Conservation (phyloP, 1,140 invertebrate species). For the Galleria mellonella region DNA sequence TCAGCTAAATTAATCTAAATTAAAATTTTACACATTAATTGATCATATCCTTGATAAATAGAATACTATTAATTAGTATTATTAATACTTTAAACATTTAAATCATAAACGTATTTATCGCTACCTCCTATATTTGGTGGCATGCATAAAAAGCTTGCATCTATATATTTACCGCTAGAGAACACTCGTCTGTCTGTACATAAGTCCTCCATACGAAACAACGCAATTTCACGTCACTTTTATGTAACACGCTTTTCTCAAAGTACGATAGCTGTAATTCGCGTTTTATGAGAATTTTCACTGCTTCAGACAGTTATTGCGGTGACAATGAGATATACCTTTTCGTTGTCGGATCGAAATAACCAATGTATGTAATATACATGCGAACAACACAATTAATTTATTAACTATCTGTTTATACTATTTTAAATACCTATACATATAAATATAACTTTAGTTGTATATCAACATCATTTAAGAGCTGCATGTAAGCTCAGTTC, state of each 20-base stretch:
- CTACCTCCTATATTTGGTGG: neutral
- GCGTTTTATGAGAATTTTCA: conserved; percentile 21
- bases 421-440: too few relatives aligned
- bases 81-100: too few relatives aligned
- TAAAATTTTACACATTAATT: too few relatives aligned
- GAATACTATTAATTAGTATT: too few relatives aligned
- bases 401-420: too few relatives aligned
- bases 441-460: too few relatives aligned
- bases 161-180: conserved; percentile 1
- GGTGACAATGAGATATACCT: conserved; percentile 1
- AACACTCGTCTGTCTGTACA: conserved; percentile 1
- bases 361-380: neutral
- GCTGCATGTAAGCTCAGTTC: too few relatives aligned
- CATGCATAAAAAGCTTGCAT: neutral
- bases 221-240: conserved; percentile 25
- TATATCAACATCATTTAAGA: too few relatives aligned
- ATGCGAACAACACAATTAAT: neutral
- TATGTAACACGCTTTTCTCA: conserved; percentile 19
- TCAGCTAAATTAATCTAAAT: too few relatives aligned
- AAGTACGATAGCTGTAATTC: conserved; percentile 13
- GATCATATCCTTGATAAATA: too few relatives aligned
- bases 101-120: too few relatives aligned
- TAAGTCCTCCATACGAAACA: conserved; percentile 12
- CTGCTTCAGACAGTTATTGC: conserved; percentile 8
- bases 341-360: too few relatives aligned